A percentile compares a stretch with the other conserved stretches of the same genome.
phyloP scores from a whole-genome alignment of 1,140 invertebrate genomes.

The Meloidogyne floridensis region DNA sequence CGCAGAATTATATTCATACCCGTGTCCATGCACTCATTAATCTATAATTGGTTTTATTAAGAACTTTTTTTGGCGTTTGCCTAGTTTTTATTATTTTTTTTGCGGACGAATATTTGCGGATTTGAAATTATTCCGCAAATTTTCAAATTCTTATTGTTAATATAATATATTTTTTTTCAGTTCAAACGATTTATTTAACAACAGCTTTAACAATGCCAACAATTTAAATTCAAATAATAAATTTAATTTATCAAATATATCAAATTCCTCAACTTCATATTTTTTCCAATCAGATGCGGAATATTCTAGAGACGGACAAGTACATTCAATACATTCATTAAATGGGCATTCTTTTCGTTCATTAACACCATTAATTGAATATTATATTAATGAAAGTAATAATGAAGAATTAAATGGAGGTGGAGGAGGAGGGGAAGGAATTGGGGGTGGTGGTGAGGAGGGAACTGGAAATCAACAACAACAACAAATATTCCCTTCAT shows the following conservation, averaged over 20 bases:
- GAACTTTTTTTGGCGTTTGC: no score
- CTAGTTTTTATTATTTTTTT: no score
- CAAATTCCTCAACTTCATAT: neutral
- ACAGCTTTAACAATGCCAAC: neutral
- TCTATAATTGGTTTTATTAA: no score
- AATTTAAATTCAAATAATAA: neutral
- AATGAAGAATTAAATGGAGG: no score
- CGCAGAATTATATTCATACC: no score
- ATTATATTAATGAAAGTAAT: slow-evolving; percentile 2
- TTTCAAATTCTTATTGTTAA: neutral
- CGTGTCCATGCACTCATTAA: no score
- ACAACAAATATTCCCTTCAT: no score
- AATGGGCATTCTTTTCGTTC: neutral
- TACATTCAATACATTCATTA: neutral
- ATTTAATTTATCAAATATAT: slow-evolving; percentile 1
- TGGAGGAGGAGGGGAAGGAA: no score
- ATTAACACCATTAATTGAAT: neutral
- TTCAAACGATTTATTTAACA: neutral
- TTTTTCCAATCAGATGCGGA: neutral
- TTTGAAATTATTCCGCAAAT: no score
- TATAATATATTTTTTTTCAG: neutral
- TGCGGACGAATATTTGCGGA: no score
- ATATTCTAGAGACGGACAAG: neutral
- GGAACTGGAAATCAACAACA: no score
- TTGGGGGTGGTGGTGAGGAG: no score